A percentile compares a stretch with the other conserved stretches of the same genome.
Conservation (phyloP, 2,888 invertebrate genomes). For the Drosophila rellima region DNA sequence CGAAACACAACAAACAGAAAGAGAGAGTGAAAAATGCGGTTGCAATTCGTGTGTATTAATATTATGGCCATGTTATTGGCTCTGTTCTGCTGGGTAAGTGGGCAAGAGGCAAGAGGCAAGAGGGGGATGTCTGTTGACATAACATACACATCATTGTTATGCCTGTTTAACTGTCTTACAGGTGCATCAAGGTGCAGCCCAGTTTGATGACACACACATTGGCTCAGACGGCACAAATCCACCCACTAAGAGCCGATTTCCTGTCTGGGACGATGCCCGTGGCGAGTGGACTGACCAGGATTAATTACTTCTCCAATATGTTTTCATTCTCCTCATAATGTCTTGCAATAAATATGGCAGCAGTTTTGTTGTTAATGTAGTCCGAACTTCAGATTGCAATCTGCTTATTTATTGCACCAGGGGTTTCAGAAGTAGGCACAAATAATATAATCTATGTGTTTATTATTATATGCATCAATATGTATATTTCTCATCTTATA, state of each 20-base stretch:
- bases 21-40: slow-evolving; percentile 43
- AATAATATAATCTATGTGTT: not conserved
- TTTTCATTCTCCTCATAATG: not conserved
- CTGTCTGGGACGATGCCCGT: slow-evolving; percentile 73
- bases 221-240: slow-evolving; percentile 40
- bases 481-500: not conserved
- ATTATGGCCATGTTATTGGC: slow-evolving; percentile 44
- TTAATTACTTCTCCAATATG: slow-evolving; percentile 17
- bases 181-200: slow-evolving; percentile 46
- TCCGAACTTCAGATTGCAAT: slow-evolving; percentile 1
- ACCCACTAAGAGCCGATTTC: slow-evolving; percentile 54
- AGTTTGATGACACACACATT: slow-evolving; percentile 29
- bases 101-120: not conserved
- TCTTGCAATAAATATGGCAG: slow-evolving; percentile 8
- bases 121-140: not conserved
- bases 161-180: slow-evolving; percentile 30
- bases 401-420: slow-evolving; percentile 4
- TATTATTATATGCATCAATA: too few species aligned
- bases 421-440: not conserved
- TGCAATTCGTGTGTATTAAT: slow-evolving; percentile 41
- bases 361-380: not conserved
- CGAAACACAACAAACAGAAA: slow-evolving; percentile 4
- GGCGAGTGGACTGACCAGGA: slow-evolving; percentile 58
- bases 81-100: slow-evolving; percentile 39
- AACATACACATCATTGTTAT: not conserved